These are phyloP conservation scores for Tolypeutes matacus DNA, from an alignment of 2,797 vertebrate species.

Conservation along the genomic window DNA sequence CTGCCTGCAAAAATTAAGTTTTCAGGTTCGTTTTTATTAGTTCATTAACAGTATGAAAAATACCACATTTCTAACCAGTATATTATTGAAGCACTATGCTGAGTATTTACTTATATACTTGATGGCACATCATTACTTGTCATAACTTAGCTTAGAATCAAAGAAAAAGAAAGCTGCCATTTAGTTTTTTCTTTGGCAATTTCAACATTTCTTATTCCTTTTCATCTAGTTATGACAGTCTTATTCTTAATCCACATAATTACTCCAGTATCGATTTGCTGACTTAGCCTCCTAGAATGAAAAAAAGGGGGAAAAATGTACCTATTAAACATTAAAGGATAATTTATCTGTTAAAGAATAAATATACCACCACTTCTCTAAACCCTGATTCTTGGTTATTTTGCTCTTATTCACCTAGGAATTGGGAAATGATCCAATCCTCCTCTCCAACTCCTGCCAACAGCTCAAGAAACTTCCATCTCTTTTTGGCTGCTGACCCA, in stretches of 20 bases:
- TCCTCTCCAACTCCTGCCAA: not conserved
- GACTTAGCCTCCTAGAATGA: slow-evolving; percentile 59
- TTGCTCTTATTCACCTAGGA: not conserved
- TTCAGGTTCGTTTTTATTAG: not conserved
- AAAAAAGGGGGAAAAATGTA: not conserved
- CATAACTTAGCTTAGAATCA: not conserved
- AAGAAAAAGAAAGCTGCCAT: not conserved
- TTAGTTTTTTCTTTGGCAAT: not conserved
- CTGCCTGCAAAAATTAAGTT: too few relatives aligned
- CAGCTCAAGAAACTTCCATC: rapidly evolving
- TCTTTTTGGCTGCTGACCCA: not conserved
- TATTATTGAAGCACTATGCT: rapidly evolving
- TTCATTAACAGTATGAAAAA: not conserved
- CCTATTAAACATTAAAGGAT: not conserved
- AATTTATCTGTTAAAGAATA: rapidly evolving
- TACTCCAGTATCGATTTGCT: slow-evolving; percentile 4
- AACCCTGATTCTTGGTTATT: not conserved
- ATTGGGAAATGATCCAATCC: not conserved
- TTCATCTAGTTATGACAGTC: not conserved
- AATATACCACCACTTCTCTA: rapidly evolving
- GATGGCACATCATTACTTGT: not conserved
- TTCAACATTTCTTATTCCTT: slow-evolving; percentile 11
- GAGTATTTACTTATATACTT: rapidly evolving
- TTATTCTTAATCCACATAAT: slow-evolving; percentile 23
- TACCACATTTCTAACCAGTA: not conserved